Percentiles rank a stretch among this genome's conserved stretches.
Conservation (phyloP, 2,113 vertebrate species). For the Callipepla californica region DNA sequence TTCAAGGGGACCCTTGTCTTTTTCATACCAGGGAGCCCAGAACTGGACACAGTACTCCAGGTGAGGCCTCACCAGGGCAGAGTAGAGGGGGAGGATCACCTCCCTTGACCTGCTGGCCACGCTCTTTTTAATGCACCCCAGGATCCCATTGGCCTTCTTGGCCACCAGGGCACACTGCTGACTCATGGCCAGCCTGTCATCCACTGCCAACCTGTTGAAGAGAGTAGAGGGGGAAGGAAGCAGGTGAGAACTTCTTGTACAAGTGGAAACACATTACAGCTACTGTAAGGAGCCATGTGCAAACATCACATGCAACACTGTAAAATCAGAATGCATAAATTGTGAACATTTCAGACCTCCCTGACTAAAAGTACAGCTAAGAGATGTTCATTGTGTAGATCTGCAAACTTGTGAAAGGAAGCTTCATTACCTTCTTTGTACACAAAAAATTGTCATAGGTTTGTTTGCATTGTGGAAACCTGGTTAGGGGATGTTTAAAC, state of each 20-base stretch:
- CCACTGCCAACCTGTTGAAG: too few relatives aligned
- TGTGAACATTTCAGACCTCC: background rate
- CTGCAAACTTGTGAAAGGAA: background rate
- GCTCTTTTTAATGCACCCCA: too few relatives aligned
- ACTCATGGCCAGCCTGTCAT: too few relatives aligned
- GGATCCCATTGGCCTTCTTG: too few relatives aligned
- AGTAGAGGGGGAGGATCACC: too few relatives aligned
- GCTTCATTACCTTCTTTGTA: background rate
- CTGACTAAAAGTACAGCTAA: background rate
- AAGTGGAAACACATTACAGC: background rate
- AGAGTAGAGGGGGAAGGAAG: background rate
- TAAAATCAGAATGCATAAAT: background rate
- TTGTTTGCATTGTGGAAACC: background rate
- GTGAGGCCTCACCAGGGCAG: too few relatives aligned
- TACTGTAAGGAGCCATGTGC: background rate
- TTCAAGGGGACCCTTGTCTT: too few relatives aligned
- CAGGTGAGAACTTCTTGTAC: background rate
- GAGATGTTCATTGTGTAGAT: background rate
- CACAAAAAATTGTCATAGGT: background rate
- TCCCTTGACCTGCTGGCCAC: too few relatives aligned
- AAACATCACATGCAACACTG: background rate
- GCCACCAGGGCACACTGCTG: too few relatives aligned
- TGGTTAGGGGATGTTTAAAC: background rate
- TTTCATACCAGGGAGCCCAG: too few relatives aligned
- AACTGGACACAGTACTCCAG: too few relatives aligned